These are phyloP conservation scores for Arctocebus calabarensis DNA, from an alignment of 2,797 vertebrate species.

Conservation along the genomic window DNA sequence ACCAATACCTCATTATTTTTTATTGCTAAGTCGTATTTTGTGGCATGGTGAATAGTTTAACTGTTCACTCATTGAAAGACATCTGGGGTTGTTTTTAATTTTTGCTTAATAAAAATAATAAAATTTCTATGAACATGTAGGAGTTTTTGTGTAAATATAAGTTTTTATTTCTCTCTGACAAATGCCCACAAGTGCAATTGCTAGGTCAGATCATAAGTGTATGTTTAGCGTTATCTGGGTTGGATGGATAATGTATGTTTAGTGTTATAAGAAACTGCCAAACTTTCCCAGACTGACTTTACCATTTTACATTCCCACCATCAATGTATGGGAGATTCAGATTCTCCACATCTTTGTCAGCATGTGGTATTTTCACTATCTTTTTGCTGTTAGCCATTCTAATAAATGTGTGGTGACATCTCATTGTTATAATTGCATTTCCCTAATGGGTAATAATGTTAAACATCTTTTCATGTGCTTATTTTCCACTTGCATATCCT, in stretches of 20 bases:
- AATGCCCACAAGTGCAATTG: slow-evolving; percentile 34
- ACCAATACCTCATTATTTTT: slow-evolving; percentile 56
- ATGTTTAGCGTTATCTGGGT: slow-evolving; percentile 48
- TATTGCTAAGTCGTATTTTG: slow-evolving; percentile 41
- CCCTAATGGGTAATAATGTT: slow-evolving; percentile 31
- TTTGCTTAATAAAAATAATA: slow-evolving; percentile 52
- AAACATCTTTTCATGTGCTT: slow-evolving; percentile 33
- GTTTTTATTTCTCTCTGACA: slow-evolving; percentile 53
- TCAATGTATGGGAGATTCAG: background rate
- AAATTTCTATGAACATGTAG: slow-evolving; percentile 45
- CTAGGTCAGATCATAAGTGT: slow-evolving; percentile 3
- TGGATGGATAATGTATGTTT: slow-evolving; percentile 21
- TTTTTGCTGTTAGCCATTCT: slow-evolving; percentile 56
- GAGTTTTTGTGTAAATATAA: slow-evolving; percentile 47
- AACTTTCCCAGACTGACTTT: slow-evolving; percentile 31
- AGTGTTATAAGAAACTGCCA: slow-evolving; percentile 56
- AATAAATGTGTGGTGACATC: background rate
- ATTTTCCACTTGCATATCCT: slow-evolving; percentile 42
- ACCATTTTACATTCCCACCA: slow-evolving; percentile 35
- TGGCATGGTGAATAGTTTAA: slow-evolving; percentile 28
- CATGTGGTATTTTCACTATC: slow-evolving; percentile 42
- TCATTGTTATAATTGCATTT: slow-evolving; percentile 55
- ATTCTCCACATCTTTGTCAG: slow-evolving; percentile 57
- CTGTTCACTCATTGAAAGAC: background rate
- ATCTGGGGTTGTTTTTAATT: slow-evolving; percentile 38